Conservation (phyloP, 2,113 vertebrate genomes). For the Chaetura pelagica region DNA sequence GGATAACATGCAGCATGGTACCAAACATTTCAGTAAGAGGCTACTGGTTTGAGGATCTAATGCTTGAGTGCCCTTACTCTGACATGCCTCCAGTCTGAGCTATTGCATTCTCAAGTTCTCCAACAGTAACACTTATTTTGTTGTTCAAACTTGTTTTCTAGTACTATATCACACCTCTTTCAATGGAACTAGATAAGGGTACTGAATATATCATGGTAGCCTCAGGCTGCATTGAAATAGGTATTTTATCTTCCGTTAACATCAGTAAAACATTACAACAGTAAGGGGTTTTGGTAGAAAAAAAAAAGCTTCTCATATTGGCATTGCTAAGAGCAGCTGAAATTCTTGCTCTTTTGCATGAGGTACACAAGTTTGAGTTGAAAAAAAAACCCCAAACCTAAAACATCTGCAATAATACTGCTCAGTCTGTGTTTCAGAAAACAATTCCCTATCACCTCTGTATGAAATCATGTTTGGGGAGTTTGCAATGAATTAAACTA, state of each 20-base stretch:
- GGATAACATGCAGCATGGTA: not conserved
- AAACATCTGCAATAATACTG: not conserved
- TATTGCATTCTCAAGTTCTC: not conserved
- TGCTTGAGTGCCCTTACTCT: not conserved
- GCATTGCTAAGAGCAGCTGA: not conserved
- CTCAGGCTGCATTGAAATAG: slow-evolving; percentile 12
- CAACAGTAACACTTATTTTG: not conserved
- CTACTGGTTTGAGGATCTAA: not conserved
- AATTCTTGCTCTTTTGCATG: not conserved
- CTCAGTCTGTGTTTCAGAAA: not conserved
- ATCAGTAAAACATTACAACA: not conserved
- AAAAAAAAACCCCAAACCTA: not conserved
- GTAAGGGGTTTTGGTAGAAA: not conserved
- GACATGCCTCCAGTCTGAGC: not conserved
- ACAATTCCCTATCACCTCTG: not conserved
- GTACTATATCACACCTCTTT: not conserved
- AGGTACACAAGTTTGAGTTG: not conserved
- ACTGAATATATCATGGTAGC: not conserved
- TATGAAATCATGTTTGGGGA: not conserved
- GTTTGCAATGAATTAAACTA: not conserved
- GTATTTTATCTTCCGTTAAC: not conserved
- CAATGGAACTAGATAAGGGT: not conserved
- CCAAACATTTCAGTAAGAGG: not conserved
- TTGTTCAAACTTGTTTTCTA: not conserved
- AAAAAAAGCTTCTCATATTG: not conserved